Evolutionary conservation across 2,797 vertebrate species (phyloP), one percentile per base, ranked within the genome.

Genomic region (Tachyglossus aculeatus): DNA sequence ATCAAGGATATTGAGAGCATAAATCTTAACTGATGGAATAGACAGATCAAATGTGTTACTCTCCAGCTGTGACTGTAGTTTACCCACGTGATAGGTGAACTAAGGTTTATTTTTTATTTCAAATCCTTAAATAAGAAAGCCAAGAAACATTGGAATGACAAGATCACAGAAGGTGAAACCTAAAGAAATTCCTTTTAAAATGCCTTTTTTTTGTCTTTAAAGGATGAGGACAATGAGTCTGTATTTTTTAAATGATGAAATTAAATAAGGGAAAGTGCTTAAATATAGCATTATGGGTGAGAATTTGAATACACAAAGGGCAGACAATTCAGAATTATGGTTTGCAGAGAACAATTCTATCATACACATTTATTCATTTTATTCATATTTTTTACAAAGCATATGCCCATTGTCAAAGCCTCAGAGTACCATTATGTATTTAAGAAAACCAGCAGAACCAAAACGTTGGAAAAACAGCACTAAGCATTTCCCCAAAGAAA

Each of bases 401-500:
- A 54, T 62, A 65, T 11, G 39, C 62, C 66, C 21, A 55, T 78
- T 81, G 83, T 38, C 31, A 69, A 83, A 74, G 71, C 66, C 68
- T 67, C 59, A 64, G 74, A 63, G 67, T 73, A 25, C 40, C 56
- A 74, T 83, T 75, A 72, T 48, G 55, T 71, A 74, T 74, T 87
- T 80, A 41, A 71, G 83, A 83, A 78, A 43, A 69, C 38, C 45
- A 57, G 45, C 53, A 74, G 52, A 80, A 76, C 80, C 72, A 71
- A 50, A 32, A 52, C 52, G 34, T 40, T 67, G 54, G n/a, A 74
- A 74, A 73, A 68, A 67, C 38, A 84, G 29, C 47, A 57, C 59
- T 80, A 66, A 74, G 45, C 60, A 61, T 83, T 81, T 67, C 66
- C 45, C 61, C 77, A 31, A 47, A 48, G 63, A 68, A 76, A 81